These are phyloP conservation scores for Manis crassicaudata DNA, from an alignment of 2,797 vertebrate species.

Conservation along the genomic window DNA sequence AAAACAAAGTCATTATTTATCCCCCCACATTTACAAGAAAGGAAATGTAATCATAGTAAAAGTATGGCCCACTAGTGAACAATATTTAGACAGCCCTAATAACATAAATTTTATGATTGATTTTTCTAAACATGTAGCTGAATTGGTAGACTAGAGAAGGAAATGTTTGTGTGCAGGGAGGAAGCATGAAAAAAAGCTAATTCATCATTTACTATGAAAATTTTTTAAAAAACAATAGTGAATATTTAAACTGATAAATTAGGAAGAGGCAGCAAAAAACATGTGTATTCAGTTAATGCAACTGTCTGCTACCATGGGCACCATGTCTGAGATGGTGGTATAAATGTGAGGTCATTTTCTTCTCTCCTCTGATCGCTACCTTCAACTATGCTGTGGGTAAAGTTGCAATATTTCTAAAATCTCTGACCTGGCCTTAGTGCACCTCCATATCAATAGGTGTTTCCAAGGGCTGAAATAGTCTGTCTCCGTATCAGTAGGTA, in stretches of 20 bases:
- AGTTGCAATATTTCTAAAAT: too few species aligned
- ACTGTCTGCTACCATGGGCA: background rate
- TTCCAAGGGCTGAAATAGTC: too few species aligned
- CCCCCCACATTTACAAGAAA: slow-evolving; percentile 7
- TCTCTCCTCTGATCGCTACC: background rate
- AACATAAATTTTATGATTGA: slow-evolving; percentile 34
- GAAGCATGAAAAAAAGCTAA: slow-evolving; percentile 1
- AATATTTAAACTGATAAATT: background rate
- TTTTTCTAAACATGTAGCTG: slow-evolving; percentile 14
- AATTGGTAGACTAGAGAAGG: background rate
- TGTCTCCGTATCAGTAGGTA: too few species aligned
- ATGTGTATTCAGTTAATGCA: background rate
- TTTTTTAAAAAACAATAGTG: background rate
- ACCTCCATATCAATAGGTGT: too few species aligned
- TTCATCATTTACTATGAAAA: slow-evolving; percentile 11
- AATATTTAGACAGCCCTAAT: slow-evolving; percentile 42
- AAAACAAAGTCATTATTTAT: slow-evolving; percentile 33
- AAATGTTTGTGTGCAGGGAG: background rate
- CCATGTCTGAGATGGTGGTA: background rate
- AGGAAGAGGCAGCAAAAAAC: background rate
- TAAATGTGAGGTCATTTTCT: background rate
- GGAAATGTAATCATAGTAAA: slow-evolving; percentile 28
- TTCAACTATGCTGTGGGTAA: background rate
- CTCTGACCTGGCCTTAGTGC: too few species aligned
- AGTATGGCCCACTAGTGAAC: background rate